phyloP scores from a whole-genome alignment of 2,113 vertebrate species.

The Electrona antarctica region DNA sequence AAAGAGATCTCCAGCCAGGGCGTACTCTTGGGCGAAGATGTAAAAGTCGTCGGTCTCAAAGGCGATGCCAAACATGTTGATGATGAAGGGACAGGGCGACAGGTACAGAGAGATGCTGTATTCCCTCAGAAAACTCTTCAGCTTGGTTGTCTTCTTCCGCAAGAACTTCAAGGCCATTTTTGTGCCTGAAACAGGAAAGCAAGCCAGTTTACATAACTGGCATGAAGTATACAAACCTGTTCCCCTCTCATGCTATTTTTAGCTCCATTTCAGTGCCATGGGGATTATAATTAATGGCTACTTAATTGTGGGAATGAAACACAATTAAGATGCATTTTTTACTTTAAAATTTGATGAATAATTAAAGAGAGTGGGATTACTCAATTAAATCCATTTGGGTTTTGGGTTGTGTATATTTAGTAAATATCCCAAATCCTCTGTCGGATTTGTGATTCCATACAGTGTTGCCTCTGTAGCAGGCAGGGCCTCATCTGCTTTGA shows the following conservation, averaged over 20 bases:
- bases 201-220: slow-evolving; percentile 9
- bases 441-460: slow-evolving; percentile 1
- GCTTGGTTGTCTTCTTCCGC: slow-evolving; percentile 83
- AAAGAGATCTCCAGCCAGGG: slow-evolving; percentile 82
- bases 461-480: neutral
- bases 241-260: neutral
- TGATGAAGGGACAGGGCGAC: slow-evolving; percentile 83
- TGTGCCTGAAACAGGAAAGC: slow-evolving; percentile 65
- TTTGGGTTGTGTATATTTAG: slow-evolving; percentile 13
- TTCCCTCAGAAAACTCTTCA: slow-evolving; percentile 83
- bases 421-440: slow-evolving; percentile 33
- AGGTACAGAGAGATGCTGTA: slow-evolving; percentile 84
- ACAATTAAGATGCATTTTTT: neutral
- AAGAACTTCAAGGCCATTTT: slow-evolving; percentile 85
- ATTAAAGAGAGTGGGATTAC: slow-evolving; percentile 29
- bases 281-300: too few species aligned
- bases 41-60: slow-evolving; percentile 83
- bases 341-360: slow-evolving; percentile 38
- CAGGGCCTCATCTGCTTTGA: slow-evolving; percentile 9
- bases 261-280: neutral
- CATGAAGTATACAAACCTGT: neutral
- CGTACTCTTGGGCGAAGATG: slow-evolving; percentile 83
- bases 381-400: slow-evolving; percentile 7
- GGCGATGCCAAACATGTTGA: slow-evolving; percentile 82
- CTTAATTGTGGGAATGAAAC: too few species aligned